Conservation (phyloP, 2,888 invertebrate genomes). For the Ichneumon xanthorius region DNA sequence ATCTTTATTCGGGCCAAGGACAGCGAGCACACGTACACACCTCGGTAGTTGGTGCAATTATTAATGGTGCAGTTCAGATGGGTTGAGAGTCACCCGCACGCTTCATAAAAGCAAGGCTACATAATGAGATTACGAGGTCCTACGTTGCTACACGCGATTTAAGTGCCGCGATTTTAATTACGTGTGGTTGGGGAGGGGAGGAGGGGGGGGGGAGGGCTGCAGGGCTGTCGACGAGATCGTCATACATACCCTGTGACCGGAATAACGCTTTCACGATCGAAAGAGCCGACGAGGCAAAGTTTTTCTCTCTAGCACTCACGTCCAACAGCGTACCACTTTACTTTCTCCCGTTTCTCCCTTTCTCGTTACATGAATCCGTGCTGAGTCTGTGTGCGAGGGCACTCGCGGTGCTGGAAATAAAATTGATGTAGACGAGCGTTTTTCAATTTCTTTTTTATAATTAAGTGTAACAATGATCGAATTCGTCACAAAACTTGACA, state of each 20-base stretch:
- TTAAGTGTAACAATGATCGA: neutral
- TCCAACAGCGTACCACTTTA: slow-evolving; percentile 39
- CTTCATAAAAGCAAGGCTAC: slow-evolving; percentile 57
- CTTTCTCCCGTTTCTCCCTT: slow-evolving; percentile 33
- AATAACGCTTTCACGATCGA: slow-evolving; percentile 71
- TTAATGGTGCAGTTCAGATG: slow-evolving; percentile 75
- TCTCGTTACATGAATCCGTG: slow-evolving; percentile 70
- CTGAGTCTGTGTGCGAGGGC: neutral
- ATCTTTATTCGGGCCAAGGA: slow-evolving; percentile 76
- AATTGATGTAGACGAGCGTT: neutral
- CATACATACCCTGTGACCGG: slow-evolving; percentile 68
- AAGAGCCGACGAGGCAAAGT: slow-evolving; percentile 44
- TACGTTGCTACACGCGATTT: slow-evolving; percentile 30
- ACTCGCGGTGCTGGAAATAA: neutral
- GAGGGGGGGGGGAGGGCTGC: neutral
- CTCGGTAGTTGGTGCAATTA: slow-evolving; percentile 69
- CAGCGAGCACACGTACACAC: slow-evolving; percentile 69
- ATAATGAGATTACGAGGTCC: slow-evolving; percentile 37
- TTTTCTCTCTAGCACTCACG: slow-evolving; percentile 50
- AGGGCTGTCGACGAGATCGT: slow-evolving; percentile 64
- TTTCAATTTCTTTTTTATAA: neutral
- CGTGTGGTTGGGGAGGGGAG: neutral
- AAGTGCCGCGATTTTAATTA: slow-evolving; percentile 26
- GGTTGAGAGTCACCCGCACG: slow-evolving; percentile 67
- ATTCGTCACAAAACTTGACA: neutral